Conservation (phyloP, 2,888 invertebrate species). For the Drosophila emarginata region DNA sequence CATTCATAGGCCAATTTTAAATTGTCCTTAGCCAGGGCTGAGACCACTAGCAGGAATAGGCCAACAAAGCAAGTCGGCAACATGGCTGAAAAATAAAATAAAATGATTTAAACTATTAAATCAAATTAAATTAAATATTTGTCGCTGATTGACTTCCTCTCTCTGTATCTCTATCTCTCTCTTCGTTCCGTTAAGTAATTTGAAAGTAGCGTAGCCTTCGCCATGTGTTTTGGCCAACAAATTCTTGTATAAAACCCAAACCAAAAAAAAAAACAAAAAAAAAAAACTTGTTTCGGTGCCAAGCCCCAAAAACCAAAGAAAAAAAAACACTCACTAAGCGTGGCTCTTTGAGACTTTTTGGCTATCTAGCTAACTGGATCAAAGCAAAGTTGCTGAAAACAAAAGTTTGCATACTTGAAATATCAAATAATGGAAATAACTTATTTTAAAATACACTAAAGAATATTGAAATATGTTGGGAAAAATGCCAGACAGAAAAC, state of each 20-base stretch:
- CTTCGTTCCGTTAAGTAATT: constrained; percentile 26
- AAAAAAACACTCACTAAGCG: constrained; percentile 19
- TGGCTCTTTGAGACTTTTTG: constrained; percentile 16
- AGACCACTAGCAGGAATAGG: constrained; percentile 47
- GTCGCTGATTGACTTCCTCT: no score
- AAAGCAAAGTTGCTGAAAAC: constrained; percentile 15
- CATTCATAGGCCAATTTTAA: constrained; percentile 88
- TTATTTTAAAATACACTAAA: background rate
- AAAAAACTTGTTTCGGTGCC: constrained; percentile 31
- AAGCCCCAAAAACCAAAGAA: constrained; percentile 33
- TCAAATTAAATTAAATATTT: constrained; percentile 18
- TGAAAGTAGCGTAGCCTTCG: constrained; percentile 66
- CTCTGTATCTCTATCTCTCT: constrained; percentile 8
- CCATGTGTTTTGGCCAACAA: constrained; percentile 23
- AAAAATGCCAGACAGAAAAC: no score
- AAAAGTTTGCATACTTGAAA: background rate
- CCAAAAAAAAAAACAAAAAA: no score
- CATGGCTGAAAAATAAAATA: constrained; percentile 25
- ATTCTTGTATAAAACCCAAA: background rate
- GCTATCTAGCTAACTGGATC: constrained; percentile 39
- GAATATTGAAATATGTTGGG: no score
- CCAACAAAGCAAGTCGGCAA: constrained; percentile 13
- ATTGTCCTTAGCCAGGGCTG: constrained; percentile 84
- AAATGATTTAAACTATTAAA: constrained; percentile 21
- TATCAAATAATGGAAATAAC: background rate